Conservation (phyloP, 2,113 vertebrate species). For the Catharus bicknelli region DNA sequence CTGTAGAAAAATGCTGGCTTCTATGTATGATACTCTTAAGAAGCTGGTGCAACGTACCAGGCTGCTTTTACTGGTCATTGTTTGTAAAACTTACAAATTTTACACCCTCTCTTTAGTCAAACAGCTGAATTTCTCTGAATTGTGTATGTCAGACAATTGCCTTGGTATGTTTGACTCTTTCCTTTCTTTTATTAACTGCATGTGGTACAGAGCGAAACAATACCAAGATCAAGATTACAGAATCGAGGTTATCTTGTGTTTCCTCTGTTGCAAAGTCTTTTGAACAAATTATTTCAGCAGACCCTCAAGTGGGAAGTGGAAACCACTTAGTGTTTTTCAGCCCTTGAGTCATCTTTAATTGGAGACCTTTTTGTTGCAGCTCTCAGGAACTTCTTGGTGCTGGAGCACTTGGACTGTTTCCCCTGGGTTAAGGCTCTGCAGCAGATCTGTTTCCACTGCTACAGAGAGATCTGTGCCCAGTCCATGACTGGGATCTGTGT, state of each 20-base stretch:
- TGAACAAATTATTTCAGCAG: not conserved
- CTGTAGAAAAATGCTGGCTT: not conserved
- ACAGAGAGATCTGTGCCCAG: not conserved
- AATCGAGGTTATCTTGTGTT: conserved; percentile 6
- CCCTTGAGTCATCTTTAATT: conserved; percentile 34
- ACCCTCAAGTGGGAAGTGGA: not conserved
- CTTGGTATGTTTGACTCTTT: not conserved
- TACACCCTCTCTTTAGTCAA: not conserved
- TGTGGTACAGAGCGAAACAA: not conserved
- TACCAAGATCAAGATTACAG: not conserved
- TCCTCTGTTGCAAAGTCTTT: not conserved
- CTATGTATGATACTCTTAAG: not conserved
- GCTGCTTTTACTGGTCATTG: not conserved
- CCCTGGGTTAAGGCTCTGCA: not conserved
- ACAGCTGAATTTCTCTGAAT: not conserved
- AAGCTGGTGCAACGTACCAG: not conserved
- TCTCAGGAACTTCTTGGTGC: not conserved
- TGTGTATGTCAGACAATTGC: not conserved
- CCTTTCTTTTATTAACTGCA: not conserved
- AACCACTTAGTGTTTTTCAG: conserved; percentile 20
- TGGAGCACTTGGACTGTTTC: not conserved
- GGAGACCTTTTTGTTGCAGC: not conserved
- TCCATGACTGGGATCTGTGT: not conserved
- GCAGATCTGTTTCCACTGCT: not conserved
- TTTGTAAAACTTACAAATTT: not conserved